Evolutionary conservation across 1,140 invertebrate genomes (phyloP), one percentile per base, ranked within the genome.

Genomic region (Ceratosolen solmsi): DNA sequence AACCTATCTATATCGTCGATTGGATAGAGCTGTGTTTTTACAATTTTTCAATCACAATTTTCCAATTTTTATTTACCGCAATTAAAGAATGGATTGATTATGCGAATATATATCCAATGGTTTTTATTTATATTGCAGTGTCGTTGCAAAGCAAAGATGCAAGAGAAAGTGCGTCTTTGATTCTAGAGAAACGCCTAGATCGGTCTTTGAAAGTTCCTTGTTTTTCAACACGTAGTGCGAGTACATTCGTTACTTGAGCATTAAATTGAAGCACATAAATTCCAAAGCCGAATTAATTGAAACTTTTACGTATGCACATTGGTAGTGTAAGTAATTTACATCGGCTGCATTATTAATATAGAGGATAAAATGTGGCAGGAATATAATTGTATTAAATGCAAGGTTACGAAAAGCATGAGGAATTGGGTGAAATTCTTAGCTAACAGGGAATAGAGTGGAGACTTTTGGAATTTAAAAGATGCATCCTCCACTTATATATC

Each of bases 161-260:
- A 70, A 46, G 80, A 81, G 80, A 81, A 81, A 81, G 80, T 81
- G 63, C 80, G 80, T 81, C 80, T 81, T 81, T 63, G 80, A 46
- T 81, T 71, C 46, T 74, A 70, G 73, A 70, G 73, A 81, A 81
- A 81, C 73, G 80, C 60, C 80, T 81, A 27, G 72, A 70, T 81
- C 65, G 46, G 27, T 68, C 36, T 81, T 81, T 81, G 80, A 81
- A 81, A 81, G 80, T 81, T 76, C 51, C 73, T 68, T 71, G 56
- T 81, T 81, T 41, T 58, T 76, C 68, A 4, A 25, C 46, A 49
- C 49, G 65, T 73, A 58, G 68, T 73, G n/a, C 63, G 17, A 27
- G 49, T 79, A 11, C 22, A 71, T 51, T 54, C 63, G 76, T 46
- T 54, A n/a, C 49, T 46, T 9, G 41, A 75, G 20, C 30, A 3